These are phyloP conservation scores for Operophtera brumata DNA, from an alignment of 2,888 invertebrate genomes.

Conservation along the genomic window DNA sequence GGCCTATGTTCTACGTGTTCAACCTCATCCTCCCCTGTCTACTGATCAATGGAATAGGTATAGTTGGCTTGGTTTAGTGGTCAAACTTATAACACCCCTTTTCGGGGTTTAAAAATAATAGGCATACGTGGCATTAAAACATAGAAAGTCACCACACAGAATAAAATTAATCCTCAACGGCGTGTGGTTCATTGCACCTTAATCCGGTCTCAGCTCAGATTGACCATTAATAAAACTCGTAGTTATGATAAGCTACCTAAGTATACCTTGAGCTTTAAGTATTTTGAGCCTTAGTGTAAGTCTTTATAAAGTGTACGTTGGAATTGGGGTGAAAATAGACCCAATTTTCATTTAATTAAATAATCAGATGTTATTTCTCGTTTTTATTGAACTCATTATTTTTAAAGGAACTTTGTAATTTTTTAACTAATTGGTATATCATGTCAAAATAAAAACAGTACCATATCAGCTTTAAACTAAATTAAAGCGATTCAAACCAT, in stretches of 20 bases:
- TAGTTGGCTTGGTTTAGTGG: conserved; percentile 38
- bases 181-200: conserved; percentile 1
- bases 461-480: too few relatives aligned
- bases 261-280: neutral
- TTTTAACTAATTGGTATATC: too few relatives aligned
- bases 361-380: too few relatives aligned
- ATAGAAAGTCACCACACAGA: neutral
- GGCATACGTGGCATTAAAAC: neutral
- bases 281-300: too few relatives aligned
- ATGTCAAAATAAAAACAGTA: too few relatives aligned
- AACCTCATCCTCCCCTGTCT: conserved; percentile 92
- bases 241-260: neutral
- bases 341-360: too few relatives aligned
- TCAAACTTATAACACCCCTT: too few relatives aligned
- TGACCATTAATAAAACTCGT: conserved; percentile 5
- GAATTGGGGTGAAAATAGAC: too few relatives aligned
- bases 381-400: too few relatives aligned
- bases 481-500: too few relatives aligned
- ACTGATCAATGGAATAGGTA: conserved; percentile 91
- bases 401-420: too few relatives aligned
- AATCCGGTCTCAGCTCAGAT: conserved; percentile 1
- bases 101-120: neutral
- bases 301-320: too few relatives aligned
- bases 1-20: conserved; percentile 93
- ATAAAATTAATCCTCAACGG: neutral